Percentiles rank a stretch among this genome's conserved stretches.
These are phyloP conservation scores for Emmelina monodactyla DNA, from an alignment of 2,888 invertebrate species.

Conservation along the genomic window DNA sequence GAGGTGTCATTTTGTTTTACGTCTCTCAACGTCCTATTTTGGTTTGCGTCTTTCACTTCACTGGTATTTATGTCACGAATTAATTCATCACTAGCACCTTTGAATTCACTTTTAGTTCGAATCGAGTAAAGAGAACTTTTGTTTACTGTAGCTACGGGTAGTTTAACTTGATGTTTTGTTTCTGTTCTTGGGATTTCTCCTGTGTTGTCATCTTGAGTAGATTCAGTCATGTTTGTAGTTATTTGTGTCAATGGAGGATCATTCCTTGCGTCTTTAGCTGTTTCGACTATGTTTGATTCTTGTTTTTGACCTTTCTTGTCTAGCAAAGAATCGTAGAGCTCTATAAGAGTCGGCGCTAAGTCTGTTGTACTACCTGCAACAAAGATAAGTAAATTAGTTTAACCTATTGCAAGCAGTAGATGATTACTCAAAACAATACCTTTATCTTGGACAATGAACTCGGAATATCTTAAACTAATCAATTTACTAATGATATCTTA, in stretches of 20 bases:
- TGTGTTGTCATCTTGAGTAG: constrained; percentile 8
- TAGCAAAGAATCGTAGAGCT: constrained; percentile 84
- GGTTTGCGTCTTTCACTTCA: constrained; percentile 34
- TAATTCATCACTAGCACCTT: constrained; percentile 30
- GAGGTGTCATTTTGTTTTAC: constrained; percentile 29
- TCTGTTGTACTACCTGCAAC: constrained; percentile 86
- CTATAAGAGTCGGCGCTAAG: constrained; percentile 84
- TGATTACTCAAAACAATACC: no score
- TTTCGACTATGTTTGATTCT: constrained; percentile 36
- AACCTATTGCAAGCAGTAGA: no score
- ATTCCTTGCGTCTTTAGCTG: constrained; percentile 58
- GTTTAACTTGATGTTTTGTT: constrained; percentile 46
- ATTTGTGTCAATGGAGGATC: constrained; percentile 42
- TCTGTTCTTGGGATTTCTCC: constrained; percentile 26
- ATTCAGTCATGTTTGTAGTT: constrained; percentile 15
- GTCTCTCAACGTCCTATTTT: constrained; percentile 44
- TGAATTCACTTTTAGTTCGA: constrained; percentile 53
- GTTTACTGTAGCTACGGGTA: constrained; percentile 45
- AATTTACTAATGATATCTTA: no score
- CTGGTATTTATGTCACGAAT: constrained; percentile 35
- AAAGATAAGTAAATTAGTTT: constrained; percentile 18
- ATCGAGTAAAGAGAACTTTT: constrained; percentile 45
- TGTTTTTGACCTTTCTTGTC: constrained; percentile 43
- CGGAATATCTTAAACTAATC: no score
- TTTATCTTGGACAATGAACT: no score